Percentiles rank a stretch among this genome's conserved stretches.
These are phyloP conservation scores for Conus ventricosus DNA, from an alignment of 1,140 invertebrate species.

Conservation along the genomic window DNA sequence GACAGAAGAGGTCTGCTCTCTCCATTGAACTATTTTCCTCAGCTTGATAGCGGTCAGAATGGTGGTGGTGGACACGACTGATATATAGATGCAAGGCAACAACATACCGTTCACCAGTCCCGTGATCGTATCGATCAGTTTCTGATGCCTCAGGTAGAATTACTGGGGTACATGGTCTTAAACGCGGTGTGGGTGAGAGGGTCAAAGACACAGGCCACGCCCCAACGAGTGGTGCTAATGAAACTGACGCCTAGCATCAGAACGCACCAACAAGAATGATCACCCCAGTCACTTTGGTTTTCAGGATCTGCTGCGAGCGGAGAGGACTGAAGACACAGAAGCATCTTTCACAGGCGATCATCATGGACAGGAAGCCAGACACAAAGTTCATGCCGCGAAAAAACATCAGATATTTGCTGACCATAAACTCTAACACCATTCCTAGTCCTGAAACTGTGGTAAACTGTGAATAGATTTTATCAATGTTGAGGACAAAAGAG, in stretches of 20 bases:
- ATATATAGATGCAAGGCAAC: background rate
- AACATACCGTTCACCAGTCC: background rate
- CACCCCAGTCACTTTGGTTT: background rate
- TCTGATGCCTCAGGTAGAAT: background rate
- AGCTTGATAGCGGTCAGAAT: background rate
- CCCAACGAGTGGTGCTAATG: background rate
- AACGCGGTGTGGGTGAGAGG: background rate
- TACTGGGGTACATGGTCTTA: background rate
- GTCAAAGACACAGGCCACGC: slow-evolving; percentile 6
- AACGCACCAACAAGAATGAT: background rate
- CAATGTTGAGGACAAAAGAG: background rate
- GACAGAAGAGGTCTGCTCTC: background rate
- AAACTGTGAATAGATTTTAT: too few relatives aligned
- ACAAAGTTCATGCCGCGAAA: too few relatives aligned
- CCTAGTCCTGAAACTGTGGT: too few relatives aligned
- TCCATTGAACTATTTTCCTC: background rate
- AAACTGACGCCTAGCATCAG: background rate
- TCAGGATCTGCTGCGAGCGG: background rate
- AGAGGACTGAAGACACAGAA: slow-evolving; percentile 10
- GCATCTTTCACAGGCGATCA: slow-evolving; percentile 17
- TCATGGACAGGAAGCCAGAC: background rate
- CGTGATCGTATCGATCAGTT: background rate
- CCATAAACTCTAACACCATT: too few relatives aligned
- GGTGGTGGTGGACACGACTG: background rate
- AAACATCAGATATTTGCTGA: too few relatives aligned